Evolutionary conservation across 1,140 invertebrate genomes (phyloP).

Genomic region (Plodia interpunctella): DNA sequence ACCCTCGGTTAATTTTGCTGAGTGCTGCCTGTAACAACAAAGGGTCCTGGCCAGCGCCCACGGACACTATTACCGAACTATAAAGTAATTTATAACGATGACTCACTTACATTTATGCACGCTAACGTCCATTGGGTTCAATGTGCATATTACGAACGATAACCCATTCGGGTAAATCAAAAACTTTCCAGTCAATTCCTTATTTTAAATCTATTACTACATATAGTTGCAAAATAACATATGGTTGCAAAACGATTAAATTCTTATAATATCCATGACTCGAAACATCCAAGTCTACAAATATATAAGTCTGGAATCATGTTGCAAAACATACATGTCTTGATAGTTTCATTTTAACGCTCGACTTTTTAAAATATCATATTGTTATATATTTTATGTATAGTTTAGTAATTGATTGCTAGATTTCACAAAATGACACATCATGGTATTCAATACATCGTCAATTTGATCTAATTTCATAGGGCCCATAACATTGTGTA

Average conservation of each 20-base stretch:
- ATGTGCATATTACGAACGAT: background rate
- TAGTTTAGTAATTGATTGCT: too few species aligned
- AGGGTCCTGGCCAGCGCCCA: constrained; percentile 61
- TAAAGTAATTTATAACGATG: constrained; percentile 50
- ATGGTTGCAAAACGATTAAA: too few species aligned
- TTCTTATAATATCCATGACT: too few species aligned
- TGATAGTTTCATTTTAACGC: too few species aligned
- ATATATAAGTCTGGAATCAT: too few species aligned
- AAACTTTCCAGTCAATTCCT: background rate
- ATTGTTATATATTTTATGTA: too few species aligned
- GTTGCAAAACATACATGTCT: too few species aligned
- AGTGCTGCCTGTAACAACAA: constrained; percentile 67
- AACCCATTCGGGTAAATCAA: background rate
- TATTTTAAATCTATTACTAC: background rate
- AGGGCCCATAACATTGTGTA: background rate
- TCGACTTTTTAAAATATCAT: too few species aligned
- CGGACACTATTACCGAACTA: constrained; percentile 37
- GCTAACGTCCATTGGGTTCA: background rate
- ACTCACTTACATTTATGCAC: constrained; percentile 33
- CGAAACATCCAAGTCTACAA: too few species aligned
- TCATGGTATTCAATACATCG: too few species aligned
- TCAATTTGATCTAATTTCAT: background rate
- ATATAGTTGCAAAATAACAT: too few species aligned
- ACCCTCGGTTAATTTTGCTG: constrained; percentile 65
- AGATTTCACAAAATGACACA: too few species aligned